Base-by-base conservation (phyloP, 1,140 invertebrate genomes). In the Parapsyche elsis region DNA sequence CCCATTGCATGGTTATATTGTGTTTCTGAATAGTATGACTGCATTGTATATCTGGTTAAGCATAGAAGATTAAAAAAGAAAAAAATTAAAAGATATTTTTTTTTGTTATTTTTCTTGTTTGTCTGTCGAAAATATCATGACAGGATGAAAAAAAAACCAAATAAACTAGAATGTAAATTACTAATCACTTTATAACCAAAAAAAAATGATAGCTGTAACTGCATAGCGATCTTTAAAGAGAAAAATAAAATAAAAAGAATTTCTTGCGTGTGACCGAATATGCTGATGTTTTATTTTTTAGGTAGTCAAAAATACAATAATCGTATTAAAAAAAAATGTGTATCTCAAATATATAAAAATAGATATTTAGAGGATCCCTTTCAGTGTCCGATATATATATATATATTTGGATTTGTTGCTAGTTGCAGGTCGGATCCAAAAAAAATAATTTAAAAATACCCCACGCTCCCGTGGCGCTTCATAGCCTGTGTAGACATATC, bases 151-250 rank as follows among this genome's bases (percentile, higher is more conserved):
- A n/a, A n/a, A 80, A 83, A 81, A 83, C 82, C 82, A 83, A 83
- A 83, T 81, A 81, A 83, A 78, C 80, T 83, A 83, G 82, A 81
- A 79, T 76, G 49, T 77, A 83, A 80, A 49, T 77, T 83, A 83
- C 82, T 83, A 83, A 83, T 83, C 82, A 83, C 82, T 59, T 78
- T 81, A 81, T 83, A 83, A 83, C 82, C 82, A 83, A 83, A 78
- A 75, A 83, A 83, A 82, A 80, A 80, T 81, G 76, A 83, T 83
- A 83, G 81, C 81, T 83, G 82, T 83, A 83, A 78, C 81, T 83
- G 71, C 80, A 81, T 83, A 83, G 82, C 82, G 80, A 79, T 74
- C 82, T 80, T 79, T 67, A 67, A 16, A 67, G 19, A 67, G 19
- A 71, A 71, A 75, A 75, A 79, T 79, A 76, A 83, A 83, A 74